Evolutionary conservation across 1,140 invertebrate genomes (phyloP).

Genomic region (Philotrypesis tridentata): DNA sequence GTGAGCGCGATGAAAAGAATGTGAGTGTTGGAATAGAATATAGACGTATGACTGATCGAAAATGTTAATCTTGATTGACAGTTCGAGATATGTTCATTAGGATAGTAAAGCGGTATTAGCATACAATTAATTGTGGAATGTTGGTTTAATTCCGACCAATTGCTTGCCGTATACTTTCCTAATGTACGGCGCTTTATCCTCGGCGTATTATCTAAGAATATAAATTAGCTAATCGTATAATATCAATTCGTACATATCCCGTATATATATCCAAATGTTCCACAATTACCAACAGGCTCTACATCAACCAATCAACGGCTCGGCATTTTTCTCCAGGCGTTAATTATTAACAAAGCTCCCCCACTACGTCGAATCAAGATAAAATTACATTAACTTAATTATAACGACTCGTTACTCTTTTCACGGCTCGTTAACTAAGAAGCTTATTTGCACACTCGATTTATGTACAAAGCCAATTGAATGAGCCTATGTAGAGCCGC

Average conservation of each 20-base stretch:
- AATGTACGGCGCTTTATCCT: neutral
- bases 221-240: too few relatives aligned
- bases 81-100: neutral
- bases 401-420: neutral
- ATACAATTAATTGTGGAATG: slow-evolving; percentile 3
- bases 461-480: too few relatives aligned
- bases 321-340: too few relatives aligned
- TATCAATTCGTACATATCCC: too few relatives aligned
- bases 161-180: neutral
- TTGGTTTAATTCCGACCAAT: neutral
- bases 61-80: neutral
- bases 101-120: neutral
- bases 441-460: too few relatives aligned
- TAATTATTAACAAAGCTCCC: too few relatives aligned
- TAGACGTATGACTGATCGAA: neutral
- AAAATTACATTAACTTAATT: neutral
- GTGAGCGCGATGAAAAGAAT: neutral
- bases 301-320: too few relatives aligned
- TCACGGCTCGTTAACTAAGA: neutral
- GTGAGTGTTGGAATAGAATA: neutral
- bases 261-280: too few relatives aligned
- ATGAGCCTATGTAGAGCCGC: neutral
- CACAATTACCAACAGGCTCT: too few relatives aligned
- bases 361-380: neutral
- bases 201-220: neutral